Evolutionary conservation across 1,140 invertebrate species (phyloP).

Genomic region (Micrasema minimum): DNA sequence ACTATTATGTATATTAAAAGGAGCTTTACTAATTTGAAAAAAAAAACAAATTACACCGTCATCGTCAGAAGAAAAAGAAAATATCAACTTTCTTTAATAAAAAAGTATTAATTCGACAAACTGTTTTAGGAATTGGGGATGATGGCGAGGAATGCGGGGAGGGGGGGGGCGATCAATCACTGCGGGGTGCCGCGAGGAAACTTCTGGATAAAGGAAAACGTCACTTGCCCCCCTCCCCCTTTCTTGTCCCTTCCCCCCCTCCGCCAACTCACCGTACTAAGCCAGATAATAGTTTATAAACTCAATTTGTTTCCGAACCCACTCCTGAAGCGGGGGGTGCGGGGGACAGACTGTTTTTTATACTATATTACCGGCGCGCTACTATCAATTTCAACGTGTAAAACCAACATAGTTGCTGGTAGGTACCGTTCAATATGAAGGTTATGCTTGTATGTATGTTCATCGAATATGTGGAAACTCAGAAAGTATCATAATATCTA

Average conservation of each 20-base stretch:
- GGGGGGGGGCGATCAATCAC: conserved; percentile 16
- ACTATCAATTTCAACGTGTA: no score
- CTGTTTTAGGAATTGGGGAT: conserved; percentile 1
- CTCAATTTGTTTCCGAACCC: conserved; percentile 32
- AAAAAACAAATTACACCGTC: no score
- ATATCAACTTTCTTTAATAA: no score
- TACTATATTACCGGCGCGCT: background rate
- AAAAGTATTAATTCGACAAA: conserved; percentile 11
- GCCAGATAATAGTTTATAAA: conserved; percentile 32
- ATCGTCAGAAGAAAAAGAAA: no score
- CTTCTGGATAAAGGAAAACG: conserved; percentile 11
- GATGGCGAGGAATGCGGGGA: no score
- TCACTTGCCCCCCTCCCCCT: conserved; percentile 2
- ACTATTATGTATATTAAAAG: no score
- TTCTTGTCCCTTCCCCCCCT: background rate
- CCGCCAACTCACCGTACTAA: background rate
- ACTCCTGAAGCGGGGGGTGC: background rate
- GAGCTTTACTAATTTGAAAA: no score
- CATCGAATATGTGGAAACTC: no score
- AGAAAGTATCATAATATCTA: no score
- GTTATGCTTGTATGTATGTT: no score
- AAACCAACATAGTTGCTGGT: no score
- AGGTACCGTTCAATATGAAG: no score
- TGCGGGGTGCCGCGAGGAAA: conserved; percentile 9
- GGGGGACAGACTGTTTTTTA: conserved; percentile 1